Base-by-base conservation (phyloP, 2,888 invertebrate genomes). In the Calephelis perditalis region DNA sequence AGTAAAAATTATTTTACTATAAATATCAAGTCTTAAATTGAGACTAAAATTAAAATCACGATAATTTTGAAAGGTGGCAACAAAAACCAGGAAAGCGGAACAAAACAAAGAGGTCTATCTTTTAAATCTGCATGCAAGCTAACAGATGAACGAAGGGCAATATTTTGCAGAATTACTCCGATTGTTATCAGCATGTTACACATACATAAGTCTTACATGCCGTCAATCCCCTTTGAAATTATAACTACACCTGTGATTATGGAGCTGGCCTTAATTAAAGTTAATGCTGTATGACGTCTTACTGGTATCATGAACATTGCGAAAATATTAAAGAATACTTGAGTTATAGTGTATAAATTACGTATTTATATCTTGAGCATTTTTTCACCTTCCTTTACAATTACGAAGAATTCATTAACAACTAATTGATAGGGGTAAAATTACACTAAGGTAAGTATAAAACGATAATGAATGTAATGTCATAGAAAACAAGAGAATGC, bases 111-210 rank as follows among this genome's bases (percentile, higher is more conserved):
- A 52, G 69, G 68, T 64, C 61, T 63, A 66, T 75, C 76, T 77
- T 73, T 69, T 65, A 62, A 63, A 76, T 76, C 75, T 73, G 72
- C 66, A 69, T 66, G 70, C 68, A 69, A 75, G 70, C 74, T 72
- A 73, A 78, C 78, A 79, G 76, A 82, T 79, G 73, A 73, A 78
- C 78, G 75, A 75, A 81, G 67, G 77, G 76, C 77, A 74, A 81
- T 81, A 82, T 82, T 84, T 86, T 82, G 77, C 76, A 81, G 82
- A 87, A 86, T 85, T 85, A 85, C 76, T 72, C 66, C 73, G 86
- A 86, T 87, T 76, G 66, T 62, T 71, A 87, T 86, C 85, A 71
- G 62, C 65, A 65, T 67, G 72, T 62, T 46, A 75, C 77, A 76
- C 77, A 81, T 79, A 82, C 35, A 35, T 74, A 75, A 75, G 74